Evolutionary conservation across 2,113 vertebrate species (phyloP).

Genomic region (Rhagologus leucostigma): DNA sequence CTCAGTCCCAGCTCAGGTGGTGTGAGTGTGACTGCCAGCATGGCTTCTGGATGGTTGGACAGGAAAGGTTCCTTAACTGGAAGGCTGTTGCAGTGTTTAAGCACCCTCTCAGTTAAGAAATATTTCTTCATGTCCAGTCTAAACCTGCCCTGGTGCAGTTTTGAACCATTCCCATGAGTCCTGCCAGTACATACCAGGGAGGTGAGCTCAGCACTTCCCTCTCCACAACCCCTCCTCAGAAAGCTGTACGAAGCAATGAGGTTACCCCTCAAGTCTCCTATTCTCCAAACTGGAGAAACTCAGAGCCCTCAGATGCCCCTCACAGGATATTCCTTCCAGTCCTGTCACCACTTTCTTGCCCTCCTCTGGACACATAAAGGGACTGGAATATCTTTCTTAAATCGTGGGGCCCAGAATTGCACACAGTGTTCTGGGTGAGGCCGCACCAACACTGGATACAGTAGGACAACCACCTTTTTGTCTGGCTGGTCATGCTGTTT

Average conservation of each 20-base stretch:
- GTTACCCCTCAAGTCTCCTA: not conserved
- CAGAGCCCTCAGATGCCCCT: not conserved
- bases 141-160: not conserved
- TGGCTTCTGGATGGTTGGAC: not conserved
- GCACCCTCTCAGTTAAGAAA: not conserved
- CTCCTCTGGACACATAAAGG: not conserved
- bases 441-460: rapidly evolving
- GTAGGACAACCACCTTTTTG: not conserved
- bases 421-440: rapidly evolving
- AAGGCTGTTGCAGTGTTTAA: not conserved
- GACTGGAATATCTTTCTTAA: not conserved
- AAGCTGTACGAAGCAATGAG: not conserved
- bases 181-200: not conserved
- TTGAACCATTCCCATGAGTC: not conserved
- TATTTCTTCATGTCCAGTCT: not conserved
- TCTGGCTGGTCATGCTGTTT: not conserved
- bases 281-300: not conserved
- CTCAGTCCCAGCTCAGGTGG: not conserved
- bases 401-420: not conserved
- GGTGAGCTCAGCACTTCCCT: not conserved
- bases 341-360: not conserved
- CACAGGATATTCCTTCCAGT: not conserved
- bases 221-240: not conserved
- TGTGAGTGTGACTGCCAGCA: rapidly evolving
- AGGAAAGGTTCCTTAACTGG: not conserved